A percentile compares a stretch with the other conserved stretches of the same genome.
Conservation (phyloP, 2,888 invertebrate species). For the Alentia gelatinosa region DNA sequence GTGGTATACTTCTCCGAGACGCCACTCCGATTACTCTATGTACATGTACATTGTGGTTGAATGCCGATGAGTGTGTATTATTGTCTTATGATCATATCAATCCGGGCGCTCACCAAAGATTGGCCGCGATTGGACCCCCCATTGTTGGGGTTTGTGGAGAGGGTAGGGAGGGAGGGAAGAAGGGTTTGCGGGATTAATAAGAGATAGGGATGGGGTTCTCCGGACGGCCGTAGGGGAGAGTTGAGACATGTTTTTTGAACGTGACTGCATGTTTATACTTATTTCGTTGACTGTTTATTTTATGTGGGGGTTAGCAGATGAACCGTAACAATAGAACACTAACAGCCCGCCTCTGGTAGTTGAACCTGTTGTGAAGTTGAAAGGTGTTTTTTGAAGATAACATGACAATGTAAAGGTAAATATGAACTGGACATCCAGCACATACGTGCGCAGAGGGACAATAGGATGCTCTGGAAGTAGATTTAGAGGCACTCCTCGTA, state of each 20-base stretch:
- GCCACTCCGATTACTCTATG: constrained; percentile 34
- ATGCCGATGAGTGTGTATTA: background rate
- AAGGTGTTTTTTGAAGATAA: background rate
- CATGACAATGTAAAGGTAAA: background rate
- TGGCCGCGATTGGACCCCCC: background rate
- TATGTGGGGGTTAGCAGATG: background rate
- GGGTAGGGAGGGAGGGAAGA: background rate
- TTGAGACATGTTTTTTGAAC: background rate
- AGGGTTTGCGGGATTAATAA: background rate
- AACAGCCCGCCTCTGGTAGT: background rate
- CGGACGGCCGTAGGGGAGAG: background rate
- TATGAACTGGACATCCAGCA: background rate
- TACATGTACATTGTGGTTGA: constrained; percentile 34
- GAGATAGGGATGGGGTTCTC: background rate
- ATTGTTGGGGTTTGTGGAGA: background rate
- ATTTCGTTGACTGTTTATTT: constrained; percentile 22
- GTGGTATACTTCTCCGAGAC: constrained; percentile 15
- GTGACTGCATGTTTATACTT: constrained; percentile 25
- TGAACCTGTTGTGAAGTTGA: constrained; percentile 25
- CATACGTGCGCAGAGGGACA: background rate
- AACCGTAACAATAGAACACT: background rate
- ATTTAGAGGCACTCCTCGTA: constrained; percentile 19
- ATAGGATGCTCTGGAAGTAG: background rate
- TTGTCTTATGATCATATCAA: constrained; percentile 16
- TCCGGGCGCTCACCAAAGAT: constrained; percentile 8